Evolutionary conservation across 2,797 vertebrate species (phyloP), one percentile per base, ranked within the genome.

Genomic region (Gila robusta): DNA sequence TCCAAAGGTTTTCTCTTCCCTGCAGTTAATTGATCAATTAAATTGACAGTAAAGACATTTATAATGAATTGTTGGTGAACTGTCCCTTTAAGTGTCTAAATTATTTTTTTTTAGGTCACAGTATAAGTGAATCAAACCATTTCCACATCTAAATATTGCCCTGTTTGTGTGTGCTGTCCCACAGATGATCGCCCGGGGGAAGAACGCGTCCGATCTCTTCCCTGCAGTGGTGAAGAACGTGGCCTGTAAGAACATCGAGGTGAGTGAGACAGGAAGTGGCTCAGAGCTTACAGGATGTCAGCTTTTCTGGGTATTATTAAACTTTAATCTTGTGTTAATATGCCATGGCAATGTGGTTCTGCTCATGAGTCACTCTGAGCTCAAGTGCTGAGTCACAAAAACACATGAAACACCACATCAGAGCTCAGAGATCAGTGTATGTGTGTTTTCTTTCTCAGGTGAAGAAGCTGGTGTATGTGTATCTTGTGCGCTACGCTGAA

Each of bases 171-270:
- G 52, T 85, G 59, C 73, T 35, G 77, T 66, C 76, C 37, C 17
- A 10, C 92, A 99, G 98, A 99, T 99, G 98, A 98, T 99, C 0
- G 98, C 98, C 82, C 93, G 98, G 23, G 98, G 98, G 9, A 99
- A 99, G 94, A 99, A 99, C 0, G 97, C 98, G 2, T 99, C 98
- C 0, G 98, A 99, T 90, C 96, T 99, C 77, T 99, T 99, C 88
- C 98, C 98, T 6, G 98, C 98, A 0, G 98, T 99, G 88, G 98
- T 99, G 91, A 99, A 99, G 94, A 99, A 99, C 0, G 98, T 99
- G 47, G 98, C 98, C 86, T 99, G 98, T 90, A 99, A 99, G 93
- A 99, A 99, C 92, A 99, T 99, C 0, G 98, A 99, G 98, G 98
- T 99, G 92, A 92, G 96, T 0, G 39, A 52, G 66, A 84, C 47